Percentiles rank a stretch among this genome's conserved stretches.
These are phyloP conservation scores for Monodelphis domestica DNA, from an alignment of 2,797 vertebrate genomes.

Conservation along the genomic window DNA sequence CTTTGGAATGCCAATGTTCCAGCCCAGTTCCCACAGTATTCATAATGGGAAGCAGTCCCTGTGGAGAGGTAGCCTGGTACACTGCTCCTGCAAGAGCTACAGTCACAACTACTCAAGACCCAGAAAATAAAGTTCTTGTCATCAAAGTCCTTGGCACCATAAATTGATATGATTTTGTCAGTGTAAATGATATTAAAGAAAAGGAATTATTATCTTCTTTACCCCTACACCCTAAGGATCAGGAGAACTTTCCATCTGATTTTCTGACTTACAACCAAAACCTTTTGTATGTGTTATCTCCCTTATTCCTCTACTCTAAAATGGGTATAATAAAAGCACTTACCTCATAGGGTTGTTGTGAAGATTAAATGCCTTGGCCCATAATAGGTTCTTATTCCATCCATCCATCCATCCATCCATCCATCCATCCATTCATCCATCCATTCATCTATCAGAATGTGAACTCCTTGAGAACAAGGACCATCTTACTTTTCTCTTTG, in stretches of 20 bases:
- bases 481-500: not conserved
- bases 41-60: not conserved
- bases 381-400: not conserved
- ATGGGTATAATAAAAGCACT: not conserved
- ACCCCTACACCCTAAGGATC: not conserved
- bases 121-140: not conserved
- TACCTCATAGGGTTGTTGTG: not conserved
- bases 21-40: not conserved
- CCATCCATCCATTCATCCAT: no score
- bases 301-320: not conserved
- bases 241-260: not conserved
- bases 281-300: not conserved
- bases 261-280: not conserved
- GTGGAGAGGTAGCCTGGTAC: not conserved
- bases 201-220: not conserved
- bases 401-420: no score
- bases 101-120: not conserved
- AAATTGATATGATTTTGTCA: not conserved
- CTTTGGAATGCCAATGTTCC: not conserved
- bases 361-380: not conserved
- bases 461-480: no score
- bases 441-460: not conserved
- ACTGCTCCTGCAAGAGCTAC: not conserved
- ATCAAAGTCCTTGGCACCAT: not conserved
- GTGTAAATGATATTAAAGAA: not conserved